These are phyloP conservation scores for Diploscapter pachys DNA, from an alignment of 1,140 invertebrate species.

Conservation along the genomic window DNA sequence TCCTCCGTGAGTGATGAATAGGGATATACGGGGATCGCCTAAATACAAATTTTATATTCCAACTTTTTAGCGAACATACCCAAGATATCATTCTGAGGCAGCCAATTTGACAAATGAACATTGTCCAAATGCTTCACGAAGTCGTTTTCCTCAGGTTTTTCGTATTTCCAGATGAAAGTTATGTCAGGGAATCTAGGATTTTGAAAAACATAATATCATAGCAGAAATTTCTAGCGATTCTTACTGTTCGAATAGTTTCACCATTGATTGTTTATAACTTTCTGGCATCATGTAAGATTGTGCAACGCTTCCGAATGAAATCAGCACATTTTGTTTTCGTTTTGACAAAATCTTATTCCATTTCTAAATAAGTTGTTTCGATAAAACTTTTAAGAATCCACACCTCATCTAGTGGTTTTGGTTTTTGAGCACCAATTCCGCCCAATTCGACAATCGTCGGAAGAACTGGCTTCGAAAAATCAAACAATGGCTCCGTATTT, in stretches of 20 bases:
- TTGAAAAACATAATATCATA: not conserved
- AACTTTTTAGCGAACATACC: not conserved
- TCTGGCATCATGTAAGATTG: slow-evolving; percentile 1
- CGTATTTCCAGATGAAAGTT: slow-evolving; percentile 28
- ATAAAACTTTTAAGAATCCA: not conserved
- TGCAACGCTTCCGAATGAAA: slow-evolving; percentile 22
- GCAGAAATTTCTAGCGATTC: not conserved
- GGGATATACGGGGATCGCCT: slow-evolving; percentile 51
- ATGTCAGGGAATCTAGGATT: slow-evolving; percentile 2
- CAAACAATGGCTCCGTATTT: slow-evolving; percentile 8
- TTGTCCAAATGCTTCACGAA: not conserved
- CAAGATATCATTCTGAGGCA: slow-evolving; percentile 21
- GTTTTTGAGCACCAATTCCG: slow-evolving; percentile 9
- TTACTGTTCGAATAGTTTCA: slow-evolving; percentile 2
- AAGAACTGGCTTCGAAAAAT: slow-evolving; percentile 14
- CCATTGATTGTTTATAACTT: slow-evolving; percentile 4
- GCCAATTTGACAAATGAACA: slow-evolving; percentile 3
- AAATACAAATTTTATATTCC: slow-evolving; percentile 8
- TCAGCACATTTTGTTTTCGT: slow-evolving; percentile 1
- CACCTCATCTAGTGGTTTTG: slow-evolving; percentile 5
- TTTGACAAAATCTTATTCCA: not conserved
- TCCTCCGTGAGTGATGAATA: slow-evolving; percentile 62
- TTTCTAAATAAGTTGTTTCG: not conserved
- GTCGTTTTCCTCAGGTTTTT: slow-evolving; percentile 4
- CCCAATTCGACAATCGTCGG: slow-evolving; percentile 13